Evolutionary conservation across 2,797 vertebrate genomes (phyloP), one percentile per base, ranked within the genome.

Genomic region (Melanogrammus aeglefinus): DNA sequence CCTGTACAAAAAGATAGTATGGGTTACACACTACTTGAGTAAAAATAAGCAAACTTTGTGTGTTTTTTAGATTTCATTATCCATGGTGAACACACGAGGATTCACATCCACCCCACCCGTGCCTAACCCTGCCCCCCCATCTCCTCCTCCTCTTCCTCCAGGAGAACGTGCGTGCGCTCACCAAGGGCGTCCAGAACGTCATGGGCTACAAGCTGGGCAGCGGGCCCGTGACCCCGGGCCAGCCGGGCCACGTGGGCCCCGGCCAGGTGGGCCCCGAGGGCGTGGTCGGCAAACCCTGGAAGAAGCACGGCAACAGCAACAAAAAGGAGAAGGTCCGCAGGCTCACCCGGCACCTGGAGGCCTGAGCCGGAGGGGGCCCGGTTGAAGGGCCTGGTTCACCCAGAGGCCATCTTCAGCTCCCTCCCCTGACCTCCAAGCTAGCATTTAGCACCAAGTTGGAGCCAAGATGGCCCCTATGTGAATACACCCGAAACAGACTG

Each of bases 261-360:
- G 35, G 83, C 0, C 80, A 44, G 35, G 0, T 81, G 18, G 85
- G 2, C n/a, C 1, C 90, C 2, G 94, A 94, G 31, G 83, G 16
- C 0, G 76, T 72, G 21, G 71, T 44, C 0, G 95, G 96, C 36
- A 99, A 99, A 82, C 96, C 97, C 75, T 99, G 98, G 98, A 99
- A 99, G 87, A 99, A 97, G 81, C 98, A 99, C 0, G 95, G 96
- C 16, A 99, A 99, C 94, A 93, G 85, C 84, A 99, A 99, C 87
- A 99, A 96, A 89, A 99, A 97, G 81, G 96, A 99, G 91, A 99
- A 99, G 90, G 90, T 97, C 12, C 96, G 97, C 10, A 92, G 97
- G 51, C 88, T 98, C 72, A 97, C 91, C n/a, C 96, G 94, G 85
- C 97, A 99, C 88, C 89, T 99, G 89, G 96, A 99, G 12, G 95